Evolutionary conservation across 2,113 vertebrate species (phyloP).

Genomic region (Lutjanus erythropterus): DNA sequence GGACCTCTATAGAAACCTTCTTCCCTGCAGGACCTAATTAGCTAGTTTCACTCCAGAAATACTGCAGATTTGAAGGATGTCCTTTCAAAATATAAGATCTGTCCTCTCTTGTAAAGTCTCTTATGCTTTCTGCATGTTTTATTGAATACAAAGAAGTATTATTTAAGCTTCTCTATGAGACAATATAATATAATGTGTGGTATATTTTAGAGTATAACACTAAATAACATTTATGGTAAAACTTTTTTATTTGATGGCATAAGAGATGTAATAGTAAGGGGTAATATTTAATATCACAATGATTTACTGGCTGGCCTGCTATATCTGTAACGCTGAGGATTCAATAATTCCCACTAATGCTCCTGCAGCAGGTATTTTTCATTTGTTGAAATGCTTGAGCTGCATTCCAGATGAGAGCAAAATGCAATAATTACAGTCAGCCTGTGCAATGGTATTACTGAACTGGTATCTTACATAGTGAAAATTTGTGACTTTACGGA

Average conservation of each 20-base stretch:
- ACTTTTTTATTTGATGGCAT: background rate
- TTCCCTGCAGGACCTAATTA: background rate
- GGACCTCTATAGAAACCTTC: background rate
- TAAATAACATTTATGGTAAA: background rate
- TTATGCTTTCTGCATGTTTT: slow-evolving; percentile 7
- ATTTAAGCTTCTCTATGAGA: background rate
- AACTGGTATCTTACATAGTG: background rate
- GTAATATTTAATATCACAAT: background rate
- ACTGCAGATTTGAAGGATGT: slow-evolving; percentile 4
- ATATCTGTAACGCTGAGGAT: slow-evolving; percentile 2
- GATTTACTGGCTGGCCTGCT: background rate
- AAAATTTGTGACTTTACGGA: background rate
- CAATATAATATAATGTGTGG: background rate
- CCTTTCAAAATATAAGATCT: background rate
- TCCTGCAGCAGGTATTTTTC: background rate
- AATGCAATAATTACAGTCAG: background rate
- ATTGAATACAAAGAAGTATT: background rate
- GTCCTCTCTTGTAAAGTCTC: background rate
- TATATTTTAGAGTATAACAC: background rate
- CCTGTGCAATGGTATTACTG: background rate
- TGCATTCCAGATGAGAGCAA: slow-evolving; percentile 2
- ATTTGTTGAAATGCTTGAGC: background rate
- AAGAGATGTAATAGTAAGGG: background rate
- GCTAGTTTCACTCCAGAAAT: slow-evolving; percentile 1
- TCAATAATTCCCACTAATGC: background rate